Percentiles rank a stretch among this genome's conserved stretches.
phyloP scores from a whole-genome alignment of 2,113 vertebrate species.

The Pelodiscus sinensis region DNA sequence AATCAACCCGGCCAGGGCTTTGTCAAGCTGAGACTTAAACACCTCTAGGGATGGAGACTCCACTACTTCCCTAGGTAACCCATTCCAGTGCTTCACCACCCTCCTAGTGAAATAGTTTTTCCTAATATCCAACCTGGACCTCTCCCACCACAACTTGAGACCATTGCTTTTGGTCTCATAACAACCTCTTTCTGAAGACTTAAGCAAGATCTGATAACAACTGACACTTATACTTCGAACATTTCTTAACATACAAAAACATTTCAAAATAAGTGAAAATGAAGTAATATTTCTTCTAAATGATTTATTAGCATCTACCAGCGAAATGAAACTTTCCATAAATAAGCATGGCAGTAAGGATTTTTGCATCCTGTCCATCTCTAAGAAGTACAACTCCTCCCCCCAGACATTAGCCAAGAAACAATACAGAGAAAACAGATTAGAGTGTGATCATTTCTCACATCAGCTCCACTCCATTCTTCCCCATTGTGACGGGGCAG shows the following conservation, averaged over 20 bases:
- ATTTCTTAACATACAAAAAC: neutral
- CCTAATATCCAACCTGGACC: too few species aligned
- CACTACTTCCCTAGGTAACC: too few species aligned
- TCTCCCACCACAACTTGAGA: too few species aligned
- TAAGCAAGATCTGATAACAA: neutral
- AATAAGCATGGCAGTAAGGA: neutral
- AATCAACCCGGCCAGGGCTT: too few species aligned
- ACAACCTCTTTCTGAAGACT: neutral
- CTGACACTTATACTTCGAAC: neutral
- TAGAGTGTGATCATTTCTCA: neutral
- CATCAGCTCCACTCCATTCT: neutral
- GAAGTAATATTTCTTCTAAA: neutral
- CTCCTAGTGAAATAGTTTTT: too few species aligned
- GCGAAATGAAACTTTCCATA: neutral
- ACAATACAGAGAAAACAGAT: neutral
- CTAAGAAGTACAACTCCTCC: neutral
- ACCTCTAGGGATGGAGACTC: too few species aligned
- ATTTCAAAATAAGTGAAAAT: neutral
- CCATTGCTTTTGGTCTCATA: too few species aligned
- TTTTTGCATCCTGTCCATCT: neutral
- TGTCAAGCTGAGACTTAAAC: too few species aligned
- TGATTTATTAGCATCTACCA: neutral
- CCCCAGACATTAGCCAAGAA: neutral
- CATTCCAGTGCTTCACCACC: too few species aligned
- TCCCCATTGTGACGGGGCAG: too few species aligned